Base-by-base conservation (phyloP, 2,113 vertebrate species). In the Cavia porcellus region DNA sequence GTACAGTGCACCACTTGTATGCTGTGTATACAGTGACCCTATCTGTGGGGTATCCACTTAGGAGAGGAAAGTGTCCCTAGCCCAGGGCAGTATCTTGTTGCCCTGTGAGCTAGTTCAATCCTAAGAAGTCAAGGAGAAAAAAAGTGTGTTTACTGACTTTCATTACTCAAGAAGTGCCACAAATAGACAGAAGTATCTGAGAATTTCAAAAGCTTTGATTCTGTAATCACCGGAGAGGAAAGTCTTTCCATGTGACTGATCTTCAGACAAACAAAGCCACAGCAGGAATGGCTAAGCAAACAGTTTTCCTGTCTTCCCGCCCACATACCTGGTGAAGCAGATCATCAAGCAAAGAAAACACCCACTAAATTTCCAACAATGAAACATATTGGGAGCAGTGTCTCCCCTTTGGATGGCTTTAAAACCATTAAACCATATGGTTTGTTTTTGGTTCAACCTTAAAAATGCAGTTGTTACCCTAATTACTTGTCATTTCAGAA, bases 191-290 rank as follows among this genome's bases (percentile, higher is more conserved):
- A 87, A 90, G 24, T 64, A 89, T 82, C 81, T 79, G 59, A 94
- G 64, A 90, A 70, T 2, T 74, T 3, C 77, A 72, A 95, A 94
- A 64, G 17, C 80, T 86, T 79, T 93, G 59, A 93, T 68, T 95
- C 30, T 79, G 15, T 94, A 86, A 96, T 95, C 64, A 85, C 38
- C 59, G 79, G 68, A 89, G 47, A 89, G n/a, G 30, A 81, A 94
- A 88, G 2, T 35, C n/a, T 96, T 95, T 96, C 81, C 70, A 8
- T 80, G 45, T 92, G 81, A 68, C 77, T 85, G 85, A 92, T 94
- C 84, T 83, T 95, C 87, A 81, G 83, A 93, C 68, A 90, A 88
- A 93, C 59, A 77, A 94, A 97, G 84, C 15, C 52, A 92, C 59
- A 47, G 66, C 70, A 59, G 62, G 32, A 92, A 89, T 89, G 66